phyloP scores from a whole-genome alignment of 2,888 invertebrate genomes.

The Agelastica alni region DNA sequence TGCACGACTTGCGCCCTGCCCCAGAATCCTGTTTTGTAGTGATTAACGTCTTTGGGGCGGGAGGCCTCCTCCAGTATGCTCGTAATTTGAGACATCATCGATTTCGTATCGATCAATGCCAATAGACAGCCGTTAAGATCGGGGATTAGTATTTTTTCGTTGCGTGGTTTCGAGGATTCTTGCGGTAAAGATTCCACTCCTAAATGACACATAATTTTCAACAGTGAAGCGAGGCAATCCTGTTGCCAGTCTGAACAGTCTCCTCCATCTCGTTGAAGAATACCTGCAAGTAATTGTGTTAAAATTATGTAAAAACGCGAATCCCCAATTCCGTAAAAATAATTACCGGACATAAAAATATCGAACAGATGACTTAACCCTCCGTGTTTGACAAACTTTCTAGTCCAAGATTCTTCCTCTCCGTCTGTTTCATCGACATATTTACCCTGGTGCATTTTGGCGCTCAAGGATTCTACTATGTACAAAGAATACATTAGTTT shows the following conservation, averaged over 20 bases:
- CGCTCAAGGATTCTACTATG: slow-evolving; percentile 78
- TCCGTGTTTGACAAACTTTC: slow-evolving; percentile 82
- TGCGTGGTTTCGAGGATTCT: slow-evolving; percentile 52
- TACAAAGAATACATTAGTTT: slow-evolving; percentile 94
- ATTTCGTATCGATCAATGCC: slow-evolving; percentile 83
- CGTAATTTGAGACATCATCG: slow-evolving; percentile 81
- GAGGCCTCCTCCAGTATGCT: slow-evolving; percentile 88
- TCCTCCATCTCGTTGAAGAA: slow-evolving; percentile 71
- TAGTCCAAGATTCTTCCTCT: slow-evolving; percentile 66
- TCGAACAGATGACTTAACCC: slow-evolving; percentile 87
- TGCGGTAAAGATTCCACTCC: slow-evolving; percentile 67
- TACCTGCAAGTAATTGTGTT: slow-evolving; percentile 62
- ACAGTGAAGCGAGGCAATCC: slow-evolving; percentile 85
- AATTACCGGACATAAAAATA: slow-evolving; percentile 83
- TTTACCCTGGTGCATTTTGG: slow-evolving; percentile 43
- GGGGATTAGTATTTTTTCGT: slow-evolving; percentile 71
- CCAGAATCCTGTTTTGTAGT: slow-evolving; percentile 91
- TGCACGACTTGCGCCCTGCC: slow-evolving; percentile 89
- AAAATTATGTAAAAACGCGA: too few species aligned
- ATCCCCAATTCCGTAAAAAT: too few species aligned
- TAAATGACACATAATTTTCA: slow-evolving; percentile 84
- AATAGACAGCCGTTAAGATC: slow-evolving; percentile 76
- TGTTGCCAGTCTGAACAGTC: slow-evolving; percentile 92
- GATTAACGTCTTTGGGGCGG: slow-evolving; percentile 76
- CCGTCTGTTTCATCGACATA: slow-evolving; percentile 37